Evolutionary conservation across 1,140 invertebrate genomes (phyloP).

Genomic region (Lordiphosa collinella): DNA sequence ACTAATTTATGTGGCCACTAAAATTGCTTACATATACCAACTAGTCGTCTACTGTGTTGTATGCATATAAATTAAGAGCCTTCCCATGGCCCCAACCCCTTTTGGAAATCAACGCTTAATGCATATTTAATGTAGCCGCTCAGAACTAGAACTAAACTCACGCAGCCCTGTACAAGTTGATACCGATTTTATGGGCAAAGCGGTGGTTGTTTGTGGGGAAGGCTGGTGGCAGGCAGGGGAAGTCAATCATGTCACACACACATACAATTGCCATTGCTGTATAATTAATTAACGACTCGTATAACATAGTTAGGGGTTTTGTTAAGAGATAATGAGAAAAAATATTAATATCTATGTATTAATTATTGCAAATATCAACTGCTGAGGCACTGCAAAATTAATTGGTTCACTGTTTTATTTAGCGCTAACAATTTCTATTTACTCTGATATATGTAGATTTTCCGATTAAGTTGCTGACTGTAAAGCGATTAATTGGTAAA

Average conservation of each 20-base stretch:
- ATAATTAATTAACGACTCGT: conserved; percentile 45
- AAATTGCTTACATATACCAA: conserved; percentile 14
- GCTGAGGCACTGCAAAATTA: conserved; percentile 19
- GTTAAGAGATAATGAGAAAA: conserved; percentile 17
- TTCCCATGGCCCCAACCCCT: conserved; percentile 5
- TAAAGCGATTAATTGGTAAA: too few relatives aligned
- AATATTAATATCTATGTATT: conserved; percentile 33
- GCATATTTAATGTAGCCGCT: conserved; percentile 64
- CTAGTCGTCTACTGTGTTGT: conserved; percentile 13
- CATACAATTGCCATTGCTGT: conserved; percentile 14
- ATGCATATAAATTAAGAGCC: conserved; percentile 39
- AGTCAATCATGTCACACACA: conserved; percentile 47
- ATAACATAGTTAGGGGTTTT: conserved; percentile 14
- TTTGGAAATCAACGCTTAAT: conserved; percentile 57
- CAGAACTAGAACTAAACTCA: conserved; percentile 36
- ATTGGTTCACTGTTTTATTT: conserved; percentile 14
- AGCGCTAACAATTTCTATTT: background rate
- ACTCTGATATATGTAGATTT: conserved; percentile 1
- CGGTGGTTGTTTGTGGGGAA: background rate
- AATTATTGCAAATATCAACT: conserved; percentile 16
- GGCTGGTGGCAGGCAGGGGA: conserved; percentile 6
- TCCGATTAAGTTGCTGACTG: too few relatives aligned
- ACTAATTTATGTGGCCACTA: conserved; percentile 43
- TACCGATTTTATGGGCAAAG: conserved; percentile 32
- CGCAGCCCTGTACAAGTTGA: conserved; percentile 58